Base-by-base conservation (phyloP, 2,113 vertebrate genomes). In the Bolborhynchus lineola region DNA sequence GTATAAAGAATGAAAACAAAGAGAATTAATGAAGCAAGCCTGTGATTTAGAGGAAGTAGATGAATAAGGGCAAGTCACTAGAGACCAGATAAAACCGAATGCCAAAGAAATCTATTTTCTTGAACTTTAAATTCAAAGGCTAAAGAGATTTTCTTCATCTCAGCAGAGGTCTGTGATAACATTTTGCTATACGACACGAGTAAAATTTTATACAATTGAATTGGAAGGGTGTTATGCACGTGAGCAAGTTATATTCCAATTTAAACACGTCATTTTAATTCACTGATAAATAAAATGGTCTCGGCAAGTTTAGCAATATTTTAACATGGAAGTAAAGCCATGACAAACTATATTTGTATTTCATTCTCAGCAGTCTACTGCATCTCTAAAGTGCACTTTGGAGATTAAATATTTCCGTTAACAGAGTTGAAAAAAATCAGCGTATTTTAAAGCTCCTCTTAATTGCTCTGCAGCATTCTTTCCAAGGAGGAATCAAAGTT, bases 21-120 rank as follows among this genome's bases (percentile, higher is more conserved):
- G 24, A 80, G 46, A 77, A 84, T 76, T 92, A 91, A 88, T 60
- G 83, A 88, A 91, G 65, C 31, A 42, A 81, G 76, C 16, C 39
- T 88, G 20, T 95, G 83, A 96, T 95, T 89, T 86, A 89, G 69
- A 88, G 23, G 35, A 94, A 69, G 44, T 4, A 82, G 37, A 86
- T 85, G 81, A 96, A 71, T 92, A 94, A 84, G 85, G 74, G 63
- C 68, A 87, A 96, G 81, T 80, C 93, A 86, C 77, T 20, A 72
- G 82, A 91, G 72, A 93, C 57, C 63, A 92, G 86, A 93, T 68
- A 87, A 91, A 92, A 88, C 29, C 10, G 4, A 74, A 88, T 86
- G 68, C 80, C 33, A 72, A 44, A 94, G 69, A 72, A 72, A 9
- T 78, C n/a, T 44, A 39, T 90, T 69, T 86, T 84, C 85, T 57